Base-by-base conservation (phyloP, 2,888 invertebrate genomes). In the Prenolepis imparis region DNA sequence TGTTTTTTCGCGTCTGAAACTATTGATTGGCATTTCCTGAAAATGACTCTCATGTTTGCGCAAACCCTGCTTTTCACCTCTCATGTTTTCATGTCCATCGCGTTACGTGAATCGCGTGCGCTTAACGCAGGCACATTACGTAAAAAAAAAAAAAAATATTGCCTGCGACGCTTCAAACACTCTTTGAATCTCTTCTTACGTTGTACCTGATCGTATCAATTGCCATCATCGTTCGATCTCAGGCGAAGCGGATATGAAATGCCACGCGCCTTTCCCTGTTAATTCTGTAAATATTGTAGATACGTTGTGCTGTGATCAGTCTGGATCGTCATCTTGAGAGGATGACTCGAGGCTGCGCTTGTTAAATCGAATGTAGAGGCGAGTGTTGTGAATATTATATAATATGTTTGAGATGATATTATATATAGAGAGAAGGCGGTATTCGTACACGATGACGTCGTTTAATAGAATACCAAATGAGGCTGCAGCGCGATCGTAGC, bases 241-340 rank as follows among this genome's bases (percentile, higher is more conserved):
- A 74, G 68, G 73, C 70, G 74, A 70, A 59, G 63, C 66, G 82
- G 82, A 82, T 74, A 82, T 67, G 82, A 82, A 70, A 83, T 61
- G 83, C 84, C 66, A 88, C 64, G 89, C 89, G 86, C 89, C 85
- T 87, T 87, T 89, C 87, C 85, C 84, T 85, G 88, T 90, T 90
- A 83, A 86, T 90, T 90, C 89, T 91, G 91, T 90, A 91, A 90
- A 91, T 91, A 91, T 88, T 91, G 90, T 90, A 90, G 90, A 91
- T 89, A 90, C 73, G 86, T 90, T 90, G 86, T 88, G 90, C 90
- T 87, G 89, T 90, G 91, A 91, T 89, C 83, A 82, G 87, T 87
- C 81, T 61, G 83, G 84, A 84, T 87, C 86, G 89, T 91, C 85
- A 87, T 90, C 85, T 86, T 75, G 77, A 68, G 80, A 63, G 74